Base-by-base conservation (phyloP, 2,797 vertebrate species). In the Labroides dimidiatus region DNA sequence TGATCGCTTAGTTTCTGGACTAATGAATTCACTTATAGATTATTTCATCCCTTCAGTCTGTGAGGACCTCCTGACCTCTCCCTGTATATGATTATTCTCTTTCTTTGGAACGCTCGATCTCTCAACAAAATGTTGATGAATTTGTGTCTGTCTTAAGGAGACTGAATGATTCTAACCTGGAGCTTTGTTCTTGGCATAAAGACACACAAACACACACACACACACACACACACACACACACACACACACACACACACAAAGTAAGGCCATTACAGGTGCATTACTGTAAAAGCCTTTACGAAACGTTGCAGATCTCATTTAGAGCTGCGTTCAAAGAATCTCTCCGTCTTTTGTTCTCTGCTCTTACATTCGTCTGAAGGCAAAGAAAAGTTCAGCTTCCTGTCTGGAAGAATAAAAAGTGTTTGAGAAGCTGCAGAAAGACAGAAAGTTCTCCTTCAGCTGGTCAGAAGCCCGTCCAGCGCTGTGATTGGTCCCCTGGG, bases 401-500 rank as follows among this genome's bases (percentile, higher is more conserved):
- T 4, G 65, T 72, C 33, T 39, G 10, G 10, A 39, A 14, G 76
- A 66, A 50, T 67, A 53, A 64, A 69, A 57, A 49, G 61, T 60
- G 59, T 47, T 64, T 68, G 53, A 77, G 68, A 41, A 64, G 43
- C 67, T 23, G 20, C 14, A 7, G 15, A 45, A 30, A 57, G 63
- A 68, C 49, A 65, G n/a, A 50, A 61, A 51, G 62, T n/a, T 39
- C 45, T 59, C 44, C 64, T 82, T 81, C 85, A 87, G 83, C 73
- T 80, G 82, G 54, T 67, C 67, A 69, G 76, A 67, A 61, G 70
- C 57, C 78, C 54, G 71, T 78, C 89, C 83, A 75, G 55, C 59
- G 78, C 69, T 82, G 72, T 82, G 89, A 90, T 89, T 89, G 89
- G 89, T 85, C 89, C 89, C 83, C 37, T 37, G 87, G 83, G 87